Conservation (phyloP, 2,888 invertebrate genomes). For the Athripsodes cinereus region DNA sequence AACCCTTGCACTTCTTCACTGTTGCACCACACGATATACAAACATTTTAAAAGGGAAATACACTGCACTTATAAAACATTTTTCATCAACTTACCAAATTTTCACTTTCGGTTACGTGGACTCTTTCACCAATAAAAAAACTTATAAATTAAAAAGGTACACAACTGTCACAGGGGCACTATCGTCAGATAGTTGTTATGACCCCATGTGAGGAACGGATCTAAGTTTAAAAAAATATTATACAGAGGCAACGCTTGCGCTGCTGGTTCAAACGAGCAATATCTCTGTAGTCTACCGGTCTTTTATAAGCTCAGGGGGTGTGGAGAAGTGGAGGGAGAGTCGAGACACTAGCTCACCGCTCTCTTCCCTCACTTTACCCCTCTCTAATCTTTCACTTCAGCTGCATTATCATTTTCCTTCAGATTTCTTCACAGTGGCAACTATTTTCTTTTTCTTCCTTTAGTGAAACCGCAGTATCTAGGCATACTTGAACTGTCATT, state of each 20-base stretch:
- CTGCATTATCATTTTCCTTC: background rate
- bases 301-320: constrained; percentile 57
- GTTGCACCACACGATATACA: constrained; percentile 7
- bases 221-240: constrained; percentile 30
- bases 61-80: constrained; percentile 20
- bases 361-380: constrained; percentile 2
- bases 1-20: constrained; percentile 8
- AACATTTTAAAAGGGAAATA: constrained; percentile 9
- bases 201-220: constrained; percentile 26
- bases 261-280: constrained; percentile 53
- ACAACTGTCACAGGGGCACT: constrained; percentile 28
- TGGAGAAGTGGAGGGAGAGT: constrained; percentile 38
- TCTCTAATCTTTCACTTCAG: background rate
- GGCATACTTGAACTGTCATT: too few species aligned
- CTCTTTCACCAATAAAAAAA: constrained; percentile 21
- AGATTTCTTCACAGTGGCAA: background rate
- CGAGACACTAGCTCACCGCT: constrained; percentile 23
- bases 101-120: constrained; percentile 26
- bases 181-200: constrained; percentile 24
- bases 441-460: too few species aligned
- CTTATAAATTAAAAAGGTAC: constrained; percentile 21
- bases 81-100: constrained; percentile 25
- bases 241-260: constrained; percentile 41
- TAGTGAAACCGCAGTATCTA: too few species aligned
- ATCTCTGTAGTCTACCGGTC: constrained; percentile 42